Base-by-base conservation (phyloP, 2,113 vertebrate genomes). In the Scalopus aquaticus region DNA sequence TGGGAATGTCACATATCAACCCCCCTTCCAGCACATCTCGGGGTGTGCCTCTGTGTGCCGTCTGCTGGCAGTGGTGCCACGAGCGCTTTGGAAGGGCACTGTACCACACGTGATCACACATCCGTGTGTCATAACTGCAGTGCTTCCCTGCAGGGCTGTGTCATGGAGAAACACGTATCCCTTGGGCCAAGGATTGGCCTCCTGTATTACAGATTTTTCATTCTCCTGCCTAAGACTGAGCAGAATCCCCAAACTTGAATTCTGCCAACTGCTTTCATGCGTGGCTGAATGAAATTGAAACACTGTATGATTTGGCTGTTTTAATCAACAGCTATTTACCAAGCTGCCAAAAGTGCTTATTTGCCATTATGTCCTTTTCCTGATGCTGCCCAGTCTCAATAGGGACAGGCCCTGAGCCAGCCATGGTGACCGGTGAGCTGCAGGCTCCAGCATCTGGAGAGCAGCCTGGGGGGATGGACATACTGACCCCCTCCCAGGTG, bases 31-130 rank as follows among this genome's bases (percentile, higher is more conserved):
- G 9, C 6, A 2, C 0, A 3, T 54, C 17, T 19, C 39, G 1
- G 1, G 7, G 4, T 2, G 19, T 6, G 4, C 24, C 13, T 0
- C 51, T 6, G 8, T 0, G 0, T 32, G n/a, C 28, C 37, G 20
- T 6, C 4, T 7, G 0, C 2, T 16, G 5, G 24, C 51, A 3
- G 2, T 9, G 9, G 46, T 2, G 32, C 35, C 19, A 3, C 3
- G 6, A 1, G 32, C 76, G 44, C 46, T 51, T 54, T 24, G 0
- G 32, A 54, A 37, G 73, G 64, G 64, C 54, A 10, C 19, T 3
- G 62, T 1, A 6, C 11, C 20, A 19, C 5, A 0, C 30, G 62
- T 4, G n/a, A 5, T 20, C 35, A 35, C 26, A 26, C 26, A 15
- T 51, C n/a, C 5, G 30, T 16, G 32, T 37, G 11, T 15, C 35